A percentile compares a stretch with the other conserved stretches of the same genome.
These are phyloP conservation scores for Panthera tigris DNA, from an alignment of 2,113 vertebrate genomes.

Conservation along the genomic window DNA sequence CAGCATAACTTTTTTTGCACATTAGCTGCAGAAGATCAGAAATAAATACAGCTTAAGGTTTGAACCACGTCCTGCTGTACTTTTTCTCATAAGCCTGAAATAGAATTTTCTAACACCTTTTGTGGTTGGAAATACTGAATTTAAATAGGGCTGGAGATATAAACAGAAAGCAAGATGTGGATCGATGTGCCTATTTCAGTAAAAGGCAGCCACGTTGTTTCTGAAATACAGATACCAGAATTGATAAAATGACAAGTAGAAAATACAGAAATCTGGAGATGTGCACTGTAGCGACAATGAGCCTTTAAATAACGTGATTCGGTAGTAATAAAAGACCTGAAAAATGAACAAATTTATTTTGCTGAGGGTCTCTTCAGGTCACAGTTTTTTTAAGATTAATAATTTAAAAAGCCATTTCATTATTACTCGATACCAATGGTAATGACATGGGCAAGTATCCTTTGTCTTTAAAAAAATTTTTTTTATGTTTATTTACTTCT, in stretches of 20 bases:
- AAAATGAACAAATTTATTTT: not conserved
- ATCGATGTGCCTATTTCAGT: conserved; percentile 67
- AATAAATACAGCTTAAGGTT: conserved; percentile 51
- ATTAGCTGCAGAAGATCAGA: conserved; percentile 34
- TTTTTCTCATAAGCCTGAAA: conserved; percentile 57
- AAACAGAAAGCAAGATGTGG: conserved; percentile 65
- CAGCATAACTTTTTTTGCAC: not conserved
- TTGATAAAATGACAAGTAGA: conserved; percentile 62
- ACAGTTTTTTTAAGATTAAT: not conserved
- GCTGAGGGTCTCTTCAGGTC: not conserved
- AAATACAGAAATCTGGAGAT: not conserved
- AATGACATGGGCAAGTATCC: not conserved
- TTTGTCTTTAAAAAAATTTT: not conserved
- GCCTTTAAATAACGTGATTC: conserved; percentile 20
- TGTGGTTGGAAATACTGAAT: conserved; percentile 64
- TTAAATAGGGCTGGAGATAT: conserved; percentile 51
- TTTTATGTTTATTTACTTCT: not conserved
- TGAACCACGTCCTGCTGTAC: conserved; percentile 36
- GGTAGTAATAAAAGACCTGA: conserved; percentile 29
- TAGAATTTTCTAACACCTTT: conserved; percentile 73
- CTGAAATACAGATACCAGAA: conserved; percentile 58
- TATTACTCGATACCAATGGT: not conserved
- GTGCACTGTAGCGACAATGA: not conserved
- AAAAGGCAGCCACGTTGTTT: conserved; percentile 30
- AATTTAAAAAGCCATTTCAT: not conserved